Evolutionary conservation across 2,113 vertebrate species (phyloP).

Genomic region (Ctenomys sociabilis): DNA sequence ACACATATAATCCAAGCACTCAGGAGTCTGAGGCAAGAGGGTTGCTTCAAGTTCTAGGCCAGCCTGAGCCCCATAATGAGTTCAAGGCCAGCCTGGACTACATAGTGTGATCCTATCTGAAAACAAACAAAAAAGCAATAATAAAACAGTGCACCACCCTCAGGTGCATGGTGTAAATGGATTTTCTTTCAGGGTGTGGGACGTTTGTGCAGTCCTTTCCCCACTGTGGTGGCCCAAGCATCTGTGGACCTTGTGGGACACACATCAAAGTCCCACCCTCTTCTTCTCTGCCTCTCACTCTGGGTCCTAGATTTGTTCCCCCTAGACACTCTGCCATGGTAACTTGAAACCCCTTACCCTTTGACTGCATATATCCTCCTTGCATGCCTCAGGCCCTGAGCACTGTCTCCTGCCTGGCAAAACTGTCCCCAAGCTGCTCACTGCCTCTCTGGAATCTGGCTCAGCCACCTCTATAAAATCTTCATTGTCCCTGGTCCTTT

Average conservation of each 20-base stretch:
- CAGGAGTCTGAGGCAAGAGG: not conserved
- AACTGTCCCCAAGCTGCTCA: not conserved
- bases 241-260: too few species aligned
- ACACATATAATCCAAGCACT: not conserved
- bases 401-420: not conserved
- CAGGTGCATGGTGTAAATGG: not conserved
- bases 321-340: accelerated
- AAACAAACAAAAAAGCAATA: too few species aligned
- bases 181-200: not conserved
- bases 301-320: not conserved
- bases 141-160: too few species aligned
- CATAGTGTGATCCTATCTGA: too few species aligned
- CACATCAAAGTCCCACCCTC: not conserved
- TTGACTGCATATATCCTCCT: not conserved
- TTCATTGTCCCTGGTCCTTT: not conserved
- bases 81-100: too few species aligned
- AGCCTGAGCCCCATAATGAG: too few species aligned
- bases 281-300: not conserved
- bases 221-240: not conserved
- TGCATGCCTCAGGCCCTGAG: not conserved
- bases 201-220: not conserved
- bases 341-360: not conserved
- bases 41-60: not conserved
- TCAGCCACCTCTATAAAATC: not conserved
- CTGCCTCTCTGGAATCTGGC: not conserved